Percentiles rank a stretch among this genome's conserved stretches.
phyloP scores from a whole-genome alignment of 2,113 vertebrate species.

The Pogonocichla stellata region DNA sequence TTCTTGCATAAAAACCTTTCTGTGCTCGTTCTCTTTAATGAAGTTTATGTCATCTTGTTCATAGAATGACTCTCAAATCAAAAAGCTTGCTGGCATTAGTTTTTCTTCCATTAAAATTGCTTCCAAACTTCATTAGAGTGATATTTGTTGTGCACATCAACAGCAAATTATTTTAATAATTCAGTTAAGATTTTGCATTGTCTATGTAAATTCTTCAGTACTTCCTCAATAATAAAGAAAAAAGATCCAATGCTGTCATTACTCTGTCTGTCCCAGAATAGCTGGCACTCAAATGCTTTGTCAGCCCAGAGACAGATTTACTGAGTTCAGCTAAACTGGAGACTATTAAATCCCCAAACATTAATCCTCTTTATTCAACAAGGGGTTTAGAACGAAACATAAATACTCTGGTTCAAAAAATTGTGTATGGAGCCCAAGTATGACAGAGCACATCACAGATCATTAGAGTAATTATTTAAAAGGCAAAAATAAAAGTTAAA shows the following conservation, averaged over 20 bases:
- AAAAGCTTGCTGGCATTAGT: neutral
- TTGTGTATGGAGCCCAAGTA: neutral
- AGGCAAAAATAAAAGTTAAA: neutral
- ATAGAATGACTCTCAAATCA: neutral
- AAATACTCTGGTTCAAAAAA: neutral
- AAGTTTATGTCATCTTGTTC: neutral
- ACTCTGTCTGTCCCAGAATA: neutral
- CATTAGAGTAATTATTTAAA: neutral
- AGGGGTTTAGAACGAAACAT: neutral
- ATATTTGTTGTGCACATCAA: neutral
- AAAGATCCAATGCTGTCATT: neutral
- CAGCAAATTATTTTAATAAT: neutral
- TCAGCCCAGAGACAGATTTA: neutral
- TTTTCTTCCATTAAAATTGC: neutral
- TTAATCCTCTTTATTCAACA: conserved; percentile 35
- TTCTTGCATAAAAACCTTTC: neutral
- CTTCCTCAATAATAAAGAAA: neutral
- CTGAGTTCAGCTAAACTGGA: conserved; percentile 16
- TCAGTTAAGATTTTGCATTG: neutral
- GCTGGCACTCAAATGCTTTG: neutral
- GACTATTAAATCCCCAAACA: neutral
- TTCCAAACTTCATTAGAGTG: neutral
- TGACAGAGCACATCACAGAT: neutral
- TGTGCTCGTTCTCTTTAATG: neutral
- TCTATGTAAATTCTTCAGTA: neutral